A percentile compares a stretch with the other conserved stretches of the same genome.
These are phyloP conservation scores for Deroptyus accipitrinus DNA, from an alignment of 2,113 vertebrate species.

Conservation along the genomic window DNA sequence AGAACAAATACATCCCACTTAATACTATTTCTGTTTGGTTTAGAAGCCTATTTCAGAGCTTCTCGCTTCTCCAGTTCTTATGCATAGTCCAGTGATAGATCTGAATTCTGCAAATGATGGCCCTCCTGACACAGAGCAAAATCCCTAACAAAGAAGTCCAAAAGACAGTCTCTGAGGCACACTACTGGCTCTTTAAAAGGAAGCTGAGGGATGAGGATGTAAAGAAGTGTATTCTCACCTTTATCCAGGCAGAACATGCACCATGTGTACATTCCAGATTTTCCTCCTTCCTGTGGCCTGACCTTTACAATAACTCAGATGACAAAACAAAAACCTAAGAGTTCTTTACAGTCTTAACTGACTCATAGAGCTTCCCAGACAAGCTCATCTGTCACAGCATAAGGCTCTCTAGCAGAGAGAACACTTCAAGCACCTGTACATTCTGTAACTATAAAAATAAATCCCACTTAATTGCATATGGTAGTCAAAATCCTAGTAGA, in stretches of 20 bases:
- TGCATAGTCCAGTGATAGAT: not conserved
- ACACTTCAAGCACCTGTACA: not conserved
- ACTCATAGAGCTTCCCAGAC: not conserved
- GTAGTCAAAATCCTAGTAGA: not conserved
- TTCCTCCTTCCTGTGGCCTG: not conserved
- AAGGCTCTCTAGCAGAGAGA: not conserved
- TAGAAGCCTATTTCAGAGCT: not conserved
- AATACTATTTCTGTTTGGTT: not conserved
- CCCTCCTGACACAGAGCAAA: not conserved
- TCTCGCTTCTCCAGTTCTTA: not conserved
- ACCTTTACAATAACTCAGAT: not conserved
- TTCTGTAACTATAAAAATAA: not conserved
- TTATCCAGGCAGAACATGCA: not conserved
- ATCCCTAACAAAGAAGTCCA: not conserved
- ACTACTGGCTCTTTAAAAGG: not conserved
- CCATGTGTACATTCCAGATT: not conserved
- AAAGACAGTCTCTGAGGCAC: not conserved
- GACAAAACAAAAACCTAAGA: not conserved
- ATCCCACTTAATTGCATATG: not conserved
- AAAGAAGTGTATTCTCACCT: conserved; percentile 12
- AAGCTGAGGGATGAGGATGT: not conserved
- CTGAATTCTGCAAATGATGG: not conserved
- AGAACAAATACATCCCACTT: not conserved
- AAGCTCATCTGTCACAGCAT: not conserved
- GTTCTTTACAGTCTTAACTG: not conserved